Base-by-base conservation (phyloP, 2,797 vertebrate species). In the Neosilurus mollespiculum region DNA sequence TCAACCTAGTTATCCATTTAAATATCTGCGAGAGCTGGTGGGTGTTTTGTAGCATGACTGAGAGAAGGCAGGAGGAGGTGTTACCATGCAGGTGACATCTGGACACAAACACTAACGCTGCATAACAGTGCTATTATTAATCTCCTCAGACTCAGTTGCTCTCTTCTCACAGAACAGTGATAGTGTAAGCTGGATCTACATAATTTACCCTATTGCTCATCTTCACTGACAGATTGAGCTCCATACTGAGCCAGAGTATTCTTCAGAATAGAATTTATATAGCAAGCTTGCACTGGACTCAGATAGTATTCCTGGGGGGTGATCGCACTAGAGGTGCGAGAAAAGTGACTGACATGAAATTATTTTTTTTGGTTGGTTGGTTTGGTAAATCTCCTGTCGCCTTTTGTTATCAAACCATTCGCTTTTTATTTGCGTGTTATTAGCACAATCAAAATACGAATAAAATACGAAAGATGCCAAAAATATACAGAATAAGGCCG, bases 1-100 rank as follows among this genome's bases (percentile, higher is more conserved):
- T 87, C 84, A 80, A 78, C 83, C 90, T 43, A 87, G 79, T 92
- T 91, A 92, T 91, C 89, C 88, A 86, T 86, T 81, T 85, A 88
- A 90, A 91, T 88, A 81, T 86, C 86, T 90, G 78, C 54, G 73
- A 87, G 86, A 81, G 85, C 65, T 84, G 86, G 84, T 73, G 87
- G 72, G 70, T 54, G 20, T 15, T 84, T 62, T 72, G 43, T 81
- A 76, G 49, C 51, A 80, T 81, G 73, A 83, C 83, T 84, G 82
- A 87, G 67, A 76, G 59, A 81, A 81, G 54, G 30, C 76, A 73
- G 81, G 69, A 56, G 6, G 78, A 86, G 26, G 64, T 72, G 66
- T 84, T 80, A 85, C 82, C 51, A 66, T 76, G 80, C 80, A 86
- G 76, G 78, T 78, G 85, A 86, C 65, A 71, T 75, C 73, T 56